Base-by-base conservation (phyloP, 2,888 invertebrate species). In the Stegophylla sp. region DNA sequence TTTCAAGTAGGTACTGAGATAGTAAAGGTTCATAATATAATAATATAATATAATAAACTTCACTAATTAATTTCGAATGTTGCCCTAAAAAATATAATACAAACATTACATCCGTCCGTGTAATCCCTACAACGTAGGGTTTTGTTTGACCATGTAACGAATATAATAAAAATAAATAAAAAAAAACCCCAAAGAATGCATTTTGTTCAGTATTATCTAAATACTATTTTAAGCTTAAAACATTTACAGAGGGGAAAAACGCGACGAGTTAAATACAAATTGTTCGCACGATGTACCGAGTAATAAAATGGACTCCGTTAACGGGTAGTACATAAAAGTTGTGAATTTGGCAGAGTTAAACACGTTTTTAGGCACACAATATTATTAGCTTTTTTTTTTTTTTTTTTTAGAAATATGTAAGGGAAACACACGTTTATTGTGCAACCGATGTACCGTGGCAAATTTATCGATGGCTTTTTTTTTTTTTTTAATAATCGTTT, bases 41-140 rank as follows among this genome's bases (percentile, higher is more conserved):
- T n/a, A n/a, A n/a, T n/a, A n/a, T n/a, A n/a, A n/a, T n/a, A n/a
- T n/a, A n/a, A 26, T 61, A 61, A 45, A 61, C 13, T 20, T 61
- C 34, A 23, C 23, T 63, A 51, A 74, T 51, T 74, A 74, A 63
- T 63, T 63, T 63, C 23, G 34, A 48, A 63, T 9, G 10, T 20
- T 48, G 63, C 23, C 20, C 28, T 26, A 28, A 23, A 59, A 72
- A 74, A 74, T 34, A 63, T 34, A 43, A 72, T 56, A 4, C 41
- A 23, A 15, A 13, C 20, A 20, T 26, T 61, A 34, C 20, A 7
- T 48, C n/a, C n/a, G 28, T 15, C 28, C 13, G 15, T 45, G 48
- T n/a, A n/a, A n/a, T n/a, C n/a, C n/a, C n/a, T n/a, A n/a, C n/a
- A n/a, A n/a, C n/a, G n/a, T 28, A 12, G 0, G 48, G 45, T 45